Percentiles rank a stretch among this genome's conserved stretches.
Evolutionary conservation across 2,888 invertebrate genomes (phyloP).

Genomic region (Torymus texanus): DNA sequence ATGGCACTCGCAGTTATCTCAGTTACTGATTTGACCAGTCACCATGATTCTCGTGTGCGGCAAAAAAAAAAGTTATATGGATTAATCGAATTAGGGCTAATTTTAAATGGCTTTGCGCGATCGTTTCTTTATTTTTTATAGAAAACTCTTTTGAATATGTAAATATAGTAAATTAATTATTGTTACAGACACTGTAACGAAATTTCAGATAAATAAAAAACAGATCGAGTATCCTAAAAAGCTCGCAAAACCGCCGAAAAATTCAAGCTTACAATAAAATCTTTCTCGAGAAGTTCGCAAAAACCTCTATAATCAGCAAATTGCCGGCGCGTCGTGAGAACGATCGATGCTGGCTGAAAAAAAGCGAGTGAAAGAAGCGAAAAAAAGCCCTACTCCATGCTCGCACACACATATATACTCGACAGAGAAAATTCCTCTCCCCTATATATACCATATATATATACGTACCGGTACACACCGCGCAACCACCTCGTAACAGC

Average conservation of each 20-base stretch:
- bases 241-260: too few species aligned
- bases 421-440: not conserved
- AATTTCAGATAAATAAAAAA: too few species aligned
- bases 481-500: not conserved
- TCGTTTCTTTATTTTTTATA: too few species aligned
- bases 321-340: not conserved
- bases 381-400: not conserved
- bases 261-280: too few species aligned
- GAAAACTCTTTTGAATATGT: too few species aligned
- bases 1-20: constrained; percentile 17
- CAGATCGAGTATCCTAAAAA: too few species aligned
- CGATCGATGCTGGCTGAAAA: constrained; percentile 32
- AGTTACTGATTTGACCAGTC: not conserved
- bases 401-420: not conserved
- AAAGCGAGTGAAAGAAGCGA: not conserved
- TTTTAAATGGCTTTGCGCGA: not conserved
- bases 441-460: not conserved
- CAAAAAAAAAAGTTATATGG: not conserved
- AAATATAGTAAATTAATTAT: too few species aligned
- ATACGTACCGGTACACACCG: too few species aligned
- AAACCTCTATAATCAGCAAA: constrained; percentile 17
- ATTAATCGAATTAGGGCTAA: not conserved
- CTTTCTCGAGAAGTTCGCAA: not conserved
- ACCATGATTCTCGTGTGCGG: constrained; percentile 1
- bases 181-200: too few species aligned